These are phyloP conservation scores for Melieria crassipennis DNA, from an alignment of 2,888 invertebrate genomes.

Conservation along the genomic window DNA sequence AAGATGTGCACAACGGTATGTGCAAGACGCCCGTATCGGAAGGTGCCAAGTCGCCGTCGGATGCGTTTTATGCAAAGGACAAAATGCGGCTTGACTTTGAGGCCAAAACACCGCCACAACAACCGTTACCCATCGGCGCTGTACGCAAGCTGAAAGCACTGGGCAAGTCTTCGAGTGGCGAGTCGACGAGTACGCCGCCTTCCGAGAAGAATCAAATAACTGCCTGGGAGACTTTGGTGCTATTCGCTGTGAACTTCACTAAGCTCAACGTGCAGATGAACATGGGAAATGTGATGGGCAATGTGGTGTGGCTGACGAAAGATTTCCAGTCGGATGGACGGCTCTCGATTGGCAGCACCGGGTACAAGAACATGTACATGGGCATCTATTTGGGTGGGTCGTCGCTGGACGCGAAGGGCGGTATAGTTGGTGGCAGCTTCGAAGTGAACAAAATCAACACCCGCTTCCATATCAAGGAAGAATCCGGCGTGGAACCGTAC, in stretches of 20 bases:
- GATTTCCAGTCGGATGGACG: conserved; percentile 93
- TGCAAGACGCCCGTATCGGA: conserved; percentile 44
- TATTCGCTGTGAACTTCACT: conserved; percentile 96
- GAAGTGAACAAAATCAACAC: conserved; percentile 90
- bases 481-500: conserved; percentile 88
- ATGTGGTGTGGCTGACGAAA: conserved; percentile 92
- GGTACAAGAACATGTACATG: conserved; percentile 92
- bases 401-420: conserved; percentile 93
- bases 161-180: conserved; percentile 70
- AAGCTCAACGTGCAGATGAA: conserved; percentile 97
- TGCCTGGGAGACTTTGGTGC: conserved; percentile 95
- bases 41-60: conserved; percentile 48
- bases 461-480: conserved; percentile 88
- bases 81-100: conserved; percentile 71
- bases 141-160: conserved; percentile 67
- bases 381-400: conserved; percentile 89
- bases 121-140: conserved; percentile 48
- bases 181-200: conserved; percentile 69
- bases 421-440: conserved; percentile 96
- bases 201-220: conserved; percentile 74
- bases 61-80: conserved; percentile 67
- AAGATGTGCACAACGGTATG: conserved; percentile 36
- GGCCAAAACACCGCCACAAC: conserved; percentile 36
- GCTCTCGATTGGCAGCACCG: conserved; percentile 91
- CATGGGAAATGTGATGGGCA: conserved; percentile 99